These are phyloP conservation scores for Morbakka virulenta DNA, from an alignment of 30 jellyfish, hydroid and myxozoan genomes.

Conservation along the genomic window DNA sequence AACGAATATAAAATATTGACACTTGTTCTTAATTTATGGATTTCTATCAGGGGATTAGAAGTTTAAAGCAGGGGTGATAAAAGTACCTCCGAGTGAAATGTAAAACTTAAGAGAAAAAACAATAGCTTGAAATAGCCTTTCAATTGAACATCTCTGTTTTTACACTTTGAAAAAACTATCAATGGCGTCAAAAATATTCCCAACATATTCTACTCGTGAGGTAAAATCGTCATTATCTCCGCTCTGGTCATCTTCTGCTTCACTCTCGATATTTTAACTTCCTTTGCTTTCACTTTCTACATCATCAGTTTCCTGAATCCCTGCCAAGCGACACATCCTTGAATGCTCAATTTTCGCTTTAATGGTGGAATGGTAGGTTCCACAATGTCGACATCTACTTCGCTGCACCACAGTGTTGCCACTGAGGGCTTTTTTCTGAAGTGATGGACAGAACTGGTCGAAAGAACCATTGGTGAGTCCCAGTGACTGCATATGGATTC, in stretches of 20 bases:
- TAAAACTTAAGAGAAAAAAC: no score
- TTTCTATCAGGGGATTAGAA: no score
- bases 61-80: no score
- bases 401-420: not conserved
- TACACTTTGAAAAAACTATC: no score
- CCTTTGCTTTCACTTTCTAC: not conserved
- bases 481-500: not conserved
- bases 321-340: not conserved
- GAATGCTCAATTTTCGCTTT: not conserved
- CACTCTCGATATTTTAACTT: not conserved
- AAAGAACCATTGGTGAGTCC: not conserved
- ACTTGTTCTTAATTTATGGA: no score
- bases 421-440: not conserved
- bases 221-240: not conserved
- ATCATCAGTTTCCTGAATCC: not conserved
- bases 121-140: no score
- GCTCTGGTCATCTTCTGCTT: not conserved
- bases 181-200: not conserved
- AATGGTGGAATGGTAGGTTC: not conserved
- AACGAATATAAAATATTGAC: no score
- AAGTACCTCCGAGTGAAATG: no score
- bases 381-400: not conserved
- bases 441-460: not conserved
- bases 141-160: no score
- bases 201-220: not conserved